Conservation (phyloP, 2,888 invertebrate species). For the Synanthedon vespiformis region DNA sequence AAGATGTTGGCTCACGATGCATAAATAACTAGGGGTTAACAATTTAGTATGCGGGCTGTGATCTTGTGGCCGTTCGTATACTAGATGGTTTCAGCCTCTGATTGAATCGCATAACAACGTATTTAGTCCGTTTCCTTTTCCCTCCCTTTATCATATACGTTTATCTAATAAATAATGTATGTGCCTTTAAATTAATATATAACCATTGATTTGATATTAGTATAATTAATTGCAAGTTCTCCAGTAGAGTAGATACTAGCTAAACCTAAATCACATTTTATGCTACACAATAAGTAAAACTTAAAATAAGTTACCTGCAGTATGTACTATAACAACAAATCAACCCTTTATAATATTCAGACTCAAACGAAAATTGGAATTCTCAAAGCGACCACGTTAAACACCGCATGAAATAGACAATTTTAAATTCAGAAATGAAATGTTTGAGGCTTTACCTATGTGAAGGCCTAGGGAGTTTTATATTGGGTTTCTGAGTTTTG, state of each 20-base stretch:
- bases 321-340: neutral
- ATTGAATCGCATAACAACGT: constrained; percentile 56
- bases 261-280: no score
- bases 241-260: no score
- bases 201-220: no score
- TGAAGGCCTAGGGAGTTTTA: neutral
- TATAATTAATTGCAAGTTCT: no score
- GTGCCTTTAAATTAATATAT: no score
- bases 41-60: constrained; percentile 65
- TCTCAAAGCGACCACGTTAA: constrained; percentile 25
- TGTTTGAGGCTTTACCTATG: constrained; percentile 18
- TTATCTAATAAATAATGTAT: neutral
- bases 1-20: constrained; percentile 65
- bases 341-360: neutral
- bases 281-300: no score
- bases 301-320: neutral
- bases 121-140: constrained; percentile 38
- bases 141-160: neutral
- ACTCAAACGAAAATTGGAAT: constrained; percentile 18
- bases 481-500: no score
- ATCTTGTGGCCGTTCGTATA: constrained; percentile 42
- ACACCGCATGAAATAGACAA: constrained; percentile 30
- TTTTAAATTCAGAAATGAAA: constrained; percentile 29
- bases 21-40: constrained; percentile 65
- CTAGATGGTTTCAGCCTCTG: constrained; percentile 35